These are phyloP conservation scores for Ceramica pisi DNA, from an alignment of 2,888 invertebrate genomes.

Conservation along the genomic window DNA sequence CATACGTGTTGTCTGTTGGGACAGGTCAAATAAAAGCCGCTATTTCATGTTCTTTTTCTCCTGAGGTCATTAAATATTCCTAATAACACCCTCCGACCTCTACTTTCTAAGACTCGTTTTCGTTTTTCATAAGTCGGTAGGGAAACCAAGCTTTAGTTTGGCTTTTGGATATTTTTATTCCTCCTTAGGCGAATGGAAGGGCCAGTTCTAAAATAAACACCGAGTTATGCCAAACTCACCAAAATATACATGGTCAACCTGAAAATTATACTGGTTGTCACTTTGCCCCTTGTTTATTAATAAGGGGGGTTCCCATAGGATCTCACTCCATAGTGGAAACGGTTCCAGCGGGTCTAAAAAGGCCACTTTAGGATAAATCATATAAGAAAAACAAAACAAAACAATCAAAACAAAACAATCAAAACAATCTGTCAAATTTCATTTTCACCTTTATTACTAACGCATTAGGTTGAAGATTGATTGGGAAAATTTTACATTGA, in stretches of 20 bases:
- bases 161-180: not conserved
- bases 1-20: not conserved
- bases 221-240: not conserved
- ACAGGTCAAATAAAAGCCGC: conserved; percentile 16
- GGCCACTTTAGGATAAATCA: no score
- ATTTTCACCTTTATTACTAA: no score
- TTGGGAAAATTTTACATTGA: no score
- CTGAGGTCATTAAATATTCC: conserved; percentile 7
- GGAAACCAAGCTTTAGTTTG: not conserved
- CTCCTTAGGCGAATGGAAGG: not conserved
- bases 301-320: no score
- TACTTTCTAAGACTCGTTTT: not conserved
- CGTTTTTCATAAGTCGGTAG: not conserved
- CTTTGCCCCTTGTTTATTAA: no score
- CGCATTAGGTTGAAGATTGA: no score
- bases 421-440: no score
- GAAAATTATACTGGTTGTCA: no score
- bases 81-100: not conserved
- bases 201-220: not conserved
- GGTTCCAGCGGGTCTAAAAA: no score
- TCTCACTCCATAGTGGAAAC: no score
- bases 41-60: not conserved
- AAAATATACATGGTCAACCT: not conserved
- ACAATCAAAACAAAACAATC: no score
- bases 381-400: no score